Evolutionary conservation across 2,797 vertebrate species (phyloP).

Genomic region (Halcyon smyrnensis): DNA sequence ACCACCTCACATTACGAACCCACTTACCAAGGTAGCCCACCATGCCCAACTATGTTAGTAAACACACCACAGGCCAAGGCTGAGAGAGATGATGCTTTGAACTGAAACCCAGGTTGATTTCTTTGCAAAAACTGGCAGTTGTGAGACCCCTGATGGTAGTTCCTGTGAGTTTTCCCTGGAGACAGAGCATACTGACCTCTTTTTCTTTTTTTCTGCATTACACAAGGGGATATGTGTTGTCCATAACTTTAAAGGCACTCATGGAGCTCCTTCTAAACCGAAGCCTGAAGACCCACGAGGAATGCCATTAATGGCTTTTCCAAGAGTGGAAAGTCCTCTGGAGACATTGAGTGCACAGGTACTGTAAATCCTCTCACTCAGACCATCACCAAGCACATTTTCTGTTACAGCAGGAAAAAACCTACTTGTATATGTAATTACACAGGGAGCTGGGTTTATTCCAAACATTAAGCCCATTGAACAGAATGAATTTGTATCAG

Average conservation of each 20-base stretch:
- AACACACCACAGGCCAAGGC: not conserved
- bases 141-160: not conserved
- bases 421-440: not conserved
- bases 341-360: slow-evolving; percentile 99
- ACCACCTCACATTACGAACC: not conserved
- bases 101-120: not conserved
- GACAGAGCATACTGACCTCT: not conserved
- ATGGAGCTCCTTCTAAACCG: slow-evolving; percentile 85
- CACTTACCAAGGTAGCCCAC: not conserved
- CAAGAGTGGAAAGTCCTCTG: slow-evolving; percentile 95
- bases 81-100: not conserved
- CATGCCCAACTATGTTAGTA: accelerated
- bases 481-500: not conserved
- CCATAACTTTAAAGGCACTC: slow-evolving; percentile 95
- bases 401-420: not conserved
- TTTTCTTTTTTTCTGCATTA: not conserved
- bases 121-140: not conserved
- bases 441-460: not conserved
- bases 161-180: not conserved
- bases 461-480: not conserved
- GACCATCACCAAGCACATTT: not conserved
- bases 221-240: slow-evolving; percentile 95
- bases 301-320: slow-evolving; percentile 95
- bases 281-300: slow-evolving; percentile 93
- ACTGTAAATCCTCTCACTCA: slow-evolving; percentile 15